Base-by-base conservation (phyloP, 37 sponge, comb jelly and placozoan species). In the Dysidea cf. avara region DNA sequence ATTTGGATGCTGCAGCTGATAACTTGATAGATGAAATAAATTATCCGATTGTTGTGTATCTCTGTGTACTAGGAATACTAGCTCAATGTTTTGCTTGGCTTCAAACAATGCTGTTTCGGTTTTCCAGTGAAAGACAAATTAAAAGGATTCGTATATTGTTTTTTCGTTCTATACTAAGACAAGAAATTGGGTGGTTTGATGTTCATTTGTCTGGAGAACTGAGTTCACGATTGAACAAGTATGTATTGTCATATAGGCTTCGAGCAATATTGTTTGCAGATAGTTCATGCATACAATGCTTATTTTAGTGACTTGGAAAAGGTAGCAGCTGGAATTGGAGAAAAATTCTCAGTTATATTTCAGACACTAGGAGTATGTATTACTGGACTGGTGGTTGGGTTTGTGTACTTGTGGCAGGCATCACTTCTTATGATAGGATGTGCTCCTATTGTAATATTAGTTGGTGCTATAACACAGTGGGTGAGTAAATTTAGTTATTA, bases 161-260 rank as follows among this genome's bases (percentile, higher is more conserved):
- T 65, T 91, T 86, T 74, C 68, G 60, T 40, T 75, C 86, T 56
- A 69, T 91, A n/a, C 61, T 91, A 61, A 25, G 71, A 34, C 92
- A 91, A 50, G 86, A 91, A 40, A 91, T 86, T 24, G 80, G 76
- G 1, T 91, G 92, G 92, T 91, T 89, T 58, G 92, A 91, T 51
- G 47, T 53, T 0, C 61, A 26, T 50, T 46, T 56, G 33, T 36
- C 67, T 4, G 86, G 83, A 61, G 75, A 82, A 30, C 65, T 91
- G 24, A 68, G 75, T 63, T 86, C 79, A 25, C 50, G 83, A 52
- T 33, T 91, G 48, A 51, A 83, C 21, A 73, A 61, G 82, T 74
- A 35, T 58, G 25, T n/a, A n/a, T n/a, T n/a, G n/a, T n/a, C n/a
- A 6, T 11, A 31, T 56, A n/a, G n/a, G n/a, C n/a, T n/a, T n/a